Conservation (phyloP, 2,888 invertebrate genomes). For the Microctonus hyperodae region DNA sequence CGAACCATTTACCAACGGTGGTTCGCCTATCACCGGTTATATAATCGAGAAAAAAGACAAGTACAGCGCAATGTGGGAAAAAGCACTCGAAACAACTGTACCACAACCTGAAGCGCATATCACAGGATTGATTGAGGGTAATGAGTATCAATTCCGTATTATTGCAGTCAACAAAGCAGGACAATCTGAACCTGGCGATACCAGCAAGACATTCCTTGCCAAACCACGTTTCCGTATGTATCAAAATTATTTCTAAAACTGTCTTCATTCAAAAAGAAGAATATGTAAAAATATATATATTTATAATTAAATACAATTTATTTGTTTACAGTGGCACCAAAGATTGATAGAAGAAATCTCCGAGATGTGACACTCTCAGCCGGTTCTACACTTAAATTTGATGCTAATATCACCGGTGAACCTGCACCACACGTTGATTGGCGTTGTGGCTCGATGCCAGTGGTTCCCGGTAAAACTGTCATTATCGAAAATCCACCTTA, state of each 20-base stretch:
- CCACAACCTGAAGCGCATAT: slow-evolving; percentile 79
- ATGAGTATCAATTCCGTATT: slow-evolving; percentile 96
- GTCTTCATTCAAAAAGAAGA: too few relatives aligned
- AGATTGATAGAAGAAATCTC: slow-evolving; percentile 92
- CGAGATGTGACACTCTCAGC: slow-evolving; percentile 90
- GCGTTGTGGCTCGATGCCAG: slow-evolving; percentile 84
- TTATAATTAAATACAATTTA: background rate
- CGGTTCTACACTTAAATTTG: slow-evolving; percentile 91
- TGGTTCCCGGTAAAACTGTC: slow-evolving; percentile 74
- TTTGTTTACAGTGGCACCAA: slow-evolving; percentile 80
- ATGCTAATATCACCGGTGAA: slow-evolving; percentile 92
- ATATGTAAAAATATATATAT: slow-evolving; percentile 3
- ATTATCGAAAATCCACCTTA: slow-evolving; percentile 86
- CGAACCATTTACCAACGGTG: slow-evolving; percentile 89
- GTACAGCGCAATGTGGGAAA: slow-evolving; percentile 92
- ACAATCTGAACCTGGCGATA: slow-evolving; percentile 88
- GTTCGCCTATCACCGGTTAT: slow-evolving; percentile 92
- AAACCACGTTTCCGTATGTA: slow-evolving; percentile 81
- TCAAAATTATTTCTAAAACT: background rate
- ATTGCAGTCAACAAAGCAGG: slow-evolving; percentile 96
- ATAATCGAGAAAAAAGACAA: slow-evolving; percentile 93
- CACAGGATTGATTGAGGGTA: slow-evolving; percentile 92
- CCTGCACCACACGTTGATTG: slow-evolving; percentile 94
- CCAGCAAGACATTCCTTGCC: slow-evolving; percentile 84
- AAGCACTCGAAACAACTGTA: slow-evolving; percentile 83